Base-by-base conservation (phyloP, 2,888 invertebrate genomes). In the Heliconius sara region DNA sequence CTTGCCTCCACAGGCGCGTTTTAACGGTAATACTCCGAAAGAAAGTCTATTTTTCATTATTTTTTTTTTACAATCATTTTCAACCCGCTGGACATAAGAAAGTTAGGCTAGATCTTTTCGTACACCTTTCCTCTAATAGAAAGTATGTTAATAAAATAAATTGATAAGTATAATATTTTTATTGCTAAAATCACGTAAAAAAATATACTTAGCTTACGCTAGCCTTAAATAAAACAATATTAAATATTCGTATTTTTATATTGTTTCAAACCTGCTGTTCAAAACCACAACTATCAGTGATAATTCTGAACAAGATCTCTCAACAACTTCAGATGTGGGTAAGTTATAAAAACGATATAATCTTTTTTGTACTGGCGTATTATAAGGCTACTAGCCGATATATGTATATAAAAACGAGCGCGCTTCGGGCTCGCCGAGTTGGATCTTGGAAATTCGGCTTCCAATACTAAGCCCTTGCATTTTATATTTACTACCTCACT, bases 311-410 rank as follows among this genome's bases (percentile, higher is more conserved):
- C 70, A 71, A 78, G 78, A 71, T 47, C 47, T 70, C 77, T 78
- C 76, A 75, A 78, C 52, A 43, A 73, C 70, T 66, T 80, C 77
- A 79, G 67, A 80, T 63, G 79, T 77, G 75, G 66, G 71, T 75
- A 66, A 74, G 76, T 73, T 79, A 72, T 52, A 60, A 52, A 43
- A 60, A 27, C 19, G 47, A 52, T 27, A 4, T 47, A 47, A 47
- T 5, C 16, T 16, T 47, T 34, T 34, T 34, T 34, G 34, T 5
- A 47, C 5, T 47, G 13, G 5, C 47, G 16, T 47, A 47, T 47
- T 16, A 47, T 47, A 5, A 34, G 47, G 16, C 47, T 47, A 47
- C 16, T 47, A 4, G 16, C 16, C 4, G 0, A 47, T 47, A 47
- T 47, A 47, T 47, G 1, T 47, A 16, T 47, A 47, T 47, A 47